Conservation (phyloP, 2,797 vertebrate genomes). For the Todus mexicanus region DNA sequence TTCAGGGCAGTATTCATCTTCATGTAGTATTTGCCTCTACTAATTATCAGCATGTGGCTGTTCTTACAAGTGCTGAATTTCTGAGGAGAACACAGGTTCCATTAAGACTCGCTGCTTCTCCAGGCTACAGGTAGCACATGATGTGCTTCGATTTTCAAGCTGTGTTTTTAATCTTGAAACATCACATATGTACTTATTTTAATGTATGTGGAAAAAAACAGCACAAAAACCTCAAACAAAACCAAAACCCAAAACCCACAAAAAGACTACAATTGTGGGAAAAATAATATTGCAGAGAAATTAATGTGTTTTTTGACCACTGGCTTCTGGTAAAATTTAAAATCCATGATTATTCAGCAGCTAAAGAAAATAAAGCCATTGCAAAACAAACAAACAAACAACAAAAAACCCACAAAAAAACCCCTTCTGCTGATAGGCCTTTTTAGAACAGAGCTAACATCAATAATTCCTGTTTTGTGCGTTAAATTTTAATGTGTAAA, state of each 20-base stretch:
- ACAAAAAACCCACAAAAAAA: background rate
- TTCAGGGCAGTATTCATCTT: background rate
- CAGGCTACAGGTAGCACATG: background rate
- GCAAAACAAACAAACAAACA: background rate
- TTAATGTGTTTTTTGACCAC: background rate
- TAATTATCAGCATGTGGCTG: background rate
- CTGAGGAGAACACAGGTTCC: background rate
- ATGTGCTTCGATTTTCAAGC: background rate
- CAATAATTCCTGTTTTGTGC: slow-evolving; percentile 42
- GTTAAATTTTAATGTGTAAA: slow-evolving; percentile 62
- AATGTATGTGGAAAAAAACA: background rate
- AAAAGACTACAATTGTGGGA: background rate
- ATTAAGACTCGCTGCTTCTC: background rate
- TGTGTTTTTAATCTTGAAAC: background rate
- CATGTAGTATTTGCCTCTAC: background rate
- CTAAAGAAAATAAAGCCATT: background rate
- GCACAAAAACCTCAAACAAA: too few relatives aligned
- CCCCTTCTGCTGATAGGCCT: background rate
- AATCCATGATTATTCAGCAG: background rate
- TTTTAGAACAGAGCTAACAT: slow-evolving; percentile 35
- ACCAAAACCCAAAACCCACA: background rate
- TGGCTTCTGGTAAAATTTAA: background rate
- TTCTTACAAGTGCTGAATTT: background rate
- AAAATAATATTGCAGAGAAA: background rate
- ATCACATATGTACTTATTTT: background rate